These are phyloP conservation scores for Trisateles emortualis DNA, from an alignment of 2,888 invertebrate species.

Conservation along the genomic window DNA sequence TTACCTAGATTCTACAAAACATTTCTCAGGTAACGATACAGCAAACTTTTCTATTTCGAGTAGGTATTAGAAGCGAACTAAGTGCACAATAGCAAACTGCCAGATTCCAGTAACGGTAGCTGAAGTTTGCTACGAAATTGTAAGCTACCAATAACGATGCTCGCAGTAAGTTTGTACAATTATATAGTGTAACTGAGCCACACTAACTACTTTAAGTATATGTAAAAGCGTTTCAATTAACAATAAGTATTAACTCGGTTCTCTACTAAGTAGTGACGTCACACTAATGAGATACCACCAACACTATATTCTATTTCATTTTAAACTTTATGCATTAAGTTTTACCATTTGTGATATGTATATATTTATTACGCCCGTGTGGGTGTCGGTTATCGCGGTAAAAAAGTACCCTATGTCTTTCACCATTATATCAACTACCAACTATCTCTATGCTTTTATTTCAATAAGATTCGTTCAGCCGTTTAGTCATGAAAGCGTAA, in stretches of 20 bases:
- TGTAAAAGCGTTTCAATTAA: conserved; percentile 12
- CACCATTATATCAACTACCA: too few relatives aligned
- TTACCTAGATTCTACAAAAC: conserved; percentile 6
- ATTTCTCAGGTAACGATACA: conserved; percentile 5
- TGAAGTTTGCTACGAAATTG: conserved; percentile 56
- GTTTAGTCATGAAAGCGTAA: too few relatives aligned
- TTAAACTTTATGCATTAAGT: too few relatives aligned
- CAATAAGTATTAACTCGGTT: neutral
- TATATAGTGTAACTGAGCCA: conserved; percentile 22
- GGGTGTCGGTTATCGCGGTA: too few relatives aligned
- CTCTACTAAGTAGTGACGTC: neutral
- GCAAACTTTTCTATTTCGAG: conserved; percentile 43
- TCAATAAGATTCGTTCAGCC: too few relatives aligned
- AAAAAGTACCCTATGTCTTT: too few relatives aligned
- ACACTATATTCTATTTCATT: too few relatives aligned
- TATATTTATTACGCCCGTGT: too few relatives aligned
- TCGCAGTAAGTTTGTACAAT: conserved; percentile 29
- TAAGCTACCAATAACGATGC: conserved; percentile 59
- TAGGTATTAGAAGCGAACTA: conserved; percentile 44
- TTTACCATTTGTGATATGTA: too few relatives aligned
- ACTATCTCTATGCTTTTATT: too few relatives aligned
- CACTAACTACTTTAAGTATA: conserved; percentile 19
- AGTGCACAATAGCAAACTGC: conserved; percentile 55
- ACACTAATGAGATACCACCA: too few relatives aligned
- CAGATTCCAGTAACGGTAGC: conserved; percentile 55